Percentiles rank a stretch among this genome's conserved stretches.
Evolutionary conservation across 2,888 invertebrate species (phyloP).

Genomic region (Papilio elwesi): DNA sequence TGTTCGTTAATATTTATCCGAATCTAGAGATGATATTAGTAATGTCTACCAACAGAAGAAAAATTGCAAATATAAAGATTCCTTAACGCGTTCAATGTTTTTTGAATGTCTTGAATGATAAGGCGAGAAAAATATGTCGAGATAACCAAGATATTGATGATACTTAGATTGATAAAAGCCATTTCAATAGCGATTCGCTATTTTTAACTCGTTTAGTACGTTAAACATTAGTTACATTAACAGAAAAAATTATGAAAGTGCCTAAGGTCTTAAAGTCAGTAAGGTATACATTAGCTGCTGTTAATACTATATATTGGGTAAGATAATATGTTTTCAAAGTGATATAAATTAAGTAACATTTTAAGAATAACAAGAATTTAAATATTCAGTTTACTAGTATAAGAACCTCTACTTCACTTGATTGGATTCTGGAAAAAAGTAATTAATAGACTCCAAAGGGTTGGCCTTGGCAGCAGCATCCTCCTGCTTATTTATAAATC

Average conservation of each 20-base stretch:
- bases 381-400: no score
- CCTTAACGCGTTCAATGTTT: constrained; percentile 23
- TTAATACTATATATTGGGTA: constrained; percentile 91
- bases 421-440: no score
- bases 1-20: not conserved
- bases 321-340: constrained; percentile 60
- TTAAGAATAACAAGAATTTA: no score
- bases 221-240: constrained; percentile 11
- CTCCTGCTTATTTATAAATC: no score
- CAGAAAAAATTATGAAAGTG: constrained; percentile 67
- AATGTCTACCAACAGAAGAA: not conserved
- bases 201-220: constrained; percentile 51
- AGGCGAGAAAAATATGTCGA: constrained; percentile 72
- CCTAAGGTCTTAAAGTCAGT: constrained; percentile 79
- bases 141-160: constrained; percentile 71
- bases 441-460: no score
- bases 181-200: constrained; percentile 61
- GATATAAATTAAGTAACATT: not conserved
- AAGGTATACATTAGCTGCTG: constrained; percentile 88
- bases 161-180: constrained; percentile 66
- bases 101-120: constrained; percentile 33
- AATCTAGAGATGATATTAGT: constrained; percentile 1
- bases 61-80: constrained; percentile 12
- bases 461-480: no score
- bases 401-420: no score